These are phyloP conservation scores for Paralichthys olivaceus DNA, from an alignment of 2,113 vertebrate genomes.

Conservation along the genomic window DNA sequence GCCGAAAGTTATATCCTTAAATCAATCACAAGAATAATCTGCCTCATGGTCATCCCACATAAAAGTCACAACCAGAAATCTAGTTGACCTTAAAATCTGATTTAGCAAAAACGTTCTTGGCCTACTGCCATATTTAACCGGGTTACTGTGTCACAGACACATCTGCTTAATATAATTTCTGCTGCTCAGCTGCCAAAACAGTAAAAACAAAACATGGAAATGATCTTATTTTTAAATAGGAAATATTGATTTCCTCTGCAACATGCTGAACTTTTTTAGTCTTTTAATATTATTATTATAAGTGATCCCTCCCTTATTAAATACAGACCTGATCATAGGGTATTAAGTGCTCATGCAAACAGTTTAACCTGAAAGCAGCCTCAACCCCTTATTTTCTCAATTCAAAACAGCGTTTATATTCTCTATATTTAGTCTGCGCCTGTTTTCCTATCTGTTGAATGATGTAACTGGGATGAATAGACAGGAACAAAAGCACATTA, in stretches of 20 bases:
- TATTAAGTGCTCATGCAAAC: not conserved
- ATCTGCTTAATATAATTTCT: not conserved
- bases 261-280: not conserved
- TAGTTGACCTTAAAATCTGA: not conserved
- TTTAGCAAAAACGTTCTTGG: not conserved
- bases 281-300: too few species aligned
- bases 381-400: too few species aligned
- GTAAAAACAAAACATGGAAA: not conserved
- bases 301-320: too few species aligned
- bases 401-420: too few species aligned
- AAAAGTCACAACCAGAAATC: not conserved
- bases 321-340: not conserved
- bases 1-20: too few species aligned
- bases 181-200: not conserved
- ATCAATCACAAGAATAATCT: too few species aligned
- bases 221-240: not conserved
- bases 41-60: too few species aligned
- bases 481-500: slow-evolving; percentile 26
- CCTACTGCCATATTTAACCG: not conserved
- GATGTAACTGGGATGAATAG: slow-evolving; percentile 27
- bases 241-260: not conserved
- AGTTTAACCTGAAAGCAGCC: slow-evolving; percentile 5
- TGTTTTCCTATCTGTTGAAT: slow-evolving; percentile 4
- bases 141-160: slow-evolving; percentile 3
- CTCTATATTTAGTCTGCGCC: not conserved